Base-by-base conservation (phyloP, 2,113 vertebrate genomes). In the Perca schrenkii region DNA sequence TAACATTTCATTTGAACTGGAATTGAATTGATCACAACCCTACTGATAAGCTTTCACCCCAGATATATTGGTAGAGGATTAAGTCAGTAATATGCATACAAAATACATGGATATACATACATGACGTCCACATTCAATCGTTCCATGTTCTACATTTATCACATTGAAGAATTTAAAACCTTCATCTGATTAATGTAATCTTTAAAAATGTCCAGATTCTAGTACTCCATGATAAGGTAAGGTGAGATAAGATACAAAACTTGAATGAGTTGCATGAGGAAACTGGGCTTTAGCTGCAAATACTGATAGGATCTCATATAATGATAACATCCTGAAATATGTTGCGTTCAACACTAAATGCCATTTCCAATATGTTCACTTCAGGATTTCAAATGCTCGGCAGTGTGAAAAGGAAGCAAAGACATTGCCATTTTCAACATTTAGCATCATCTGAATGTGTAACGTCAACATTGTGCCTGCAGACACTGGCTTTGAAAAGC, bases 251-350 rank as follows among this genome's bases (percentile, higher is more conserved):
- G 71, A 75, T 22, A 12, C 69, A 49, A 88, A 88, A 86, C 47
- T 82, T 90, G 85, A 89, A 91, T 91, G 86, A 89, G 66, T 1
- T 64, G 65, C 71, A 78, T 19, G 36, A 58, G 75, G 71, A 86
- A 86, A 68, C 46, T 61, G 72, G 46, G 65, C 78, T 60, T 80
- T 82, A 17, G 62, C 74, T 77, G 82, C 77, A 82, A 56, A 81
- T 86, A 86, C 82, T 85, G 83, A 87, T 43, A 50, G 21, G 8
- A 74, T 43, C 40, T 11, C 40, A 43, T 85, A 87, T 74, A 86
- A 91, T 64, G 77, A 86, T 74, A 83, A 81, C 54, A 74, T 75
- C 76, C 67, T 68, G 74, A 82, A 80, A 87, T 85, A 83, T 60
- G 71, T 58, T 74, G 58, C 40, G 1, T 79, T 81, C 50, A 60